Evolutionary conservation across 2,888 invertebrate genomes (phyloP), one percentile per base, ranked within the genome.

Genomic region (Agonopterix arenella): DNA sequence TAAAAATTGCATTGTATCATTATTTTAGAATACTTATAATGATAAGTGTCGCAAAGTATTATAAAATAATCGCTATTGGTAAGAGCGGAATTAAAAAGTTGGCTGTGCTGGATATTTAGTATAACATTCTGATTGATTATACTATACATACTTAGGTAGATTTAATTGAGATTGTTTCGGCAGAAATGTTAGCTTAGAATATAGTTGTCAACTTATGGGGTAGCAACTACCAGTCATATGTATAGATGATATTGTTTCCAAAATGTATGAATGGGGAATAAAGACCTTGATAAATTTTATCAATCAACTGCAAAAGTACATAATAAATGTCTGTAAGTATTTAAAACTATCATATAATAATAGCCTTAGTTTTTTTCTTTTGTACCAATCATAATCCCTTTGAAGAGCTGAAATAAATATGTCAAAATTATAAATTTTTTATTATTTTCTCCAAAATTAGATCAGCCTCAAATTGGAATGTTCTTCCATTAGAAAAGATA

Each of bases 401-500:
- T 75, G 68, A 75, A 75, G 67, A 78, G 76, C 76, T 79, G 72
- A 78, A 82, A 78, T 80, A 83, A 82, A 82, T 73, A 79, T 73
- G 71, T 73, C 67, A 73, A 78, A 75, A 70, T 61, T 55, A 59
- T 11, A 49, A 8, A 44, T 5, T 28, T 28, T 28, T 28, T 28
- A 28, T 28, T 28, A 28, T 28, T 28, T 28, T 28, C 28, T 28
- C 28, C 28, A 28, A 18, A 1, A 28, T 28, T 28, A 28, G 28
- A 2, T 18, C 18, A 4, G 18, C 18, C 18, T 18, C 1, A 18
- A 18, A n/a, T 1, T 4, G 4, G 5, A 5, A 28, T 5, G 28
- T 13, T 13, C 28, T 28, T 28, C 4, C 28, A 28, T 28, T 28
- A 1, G 28, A 28, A 28, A 28, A 28, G 28, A 28, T 28, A 1